Evolutionary conservation across 2,113 vertebrate genomes (phyloP).

Genomic region (Dissostichus mawsoni): DNA sequence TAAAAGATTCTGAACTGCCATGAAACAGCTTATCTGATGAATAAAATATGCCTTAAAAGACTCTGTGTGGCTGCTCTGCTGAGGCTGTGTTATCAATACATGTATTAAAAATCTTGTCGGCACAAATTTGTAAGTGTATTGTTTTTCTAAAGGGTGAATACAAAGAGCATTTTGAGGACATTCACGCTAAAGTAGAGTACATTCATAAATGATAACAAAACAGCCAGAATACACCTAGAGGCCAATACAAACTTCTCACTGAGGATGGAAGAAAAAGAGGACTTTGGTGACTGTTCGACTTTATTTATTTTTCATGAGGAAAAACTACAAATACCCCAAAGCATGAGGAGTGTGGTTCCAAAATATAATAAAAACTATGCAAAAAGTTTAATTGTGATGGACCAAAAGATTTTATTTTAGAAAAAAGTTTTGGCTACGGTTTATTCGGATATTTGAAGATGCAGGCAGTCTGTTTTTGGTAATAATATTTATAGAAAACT

Average conservation of each 20-base stretch:
- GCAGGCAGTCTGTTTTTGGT: neutral
- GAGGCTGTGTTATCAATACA: constrained; percentile 43
- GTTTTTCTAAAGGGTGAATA: constrained; percentile 53
- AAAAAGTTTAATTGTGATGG: neutral
- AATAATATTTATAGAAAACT: neutral
- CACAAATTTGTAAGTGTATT: constrained; percentile 53
- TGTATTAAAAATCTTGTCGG: constrained; percentile 54
- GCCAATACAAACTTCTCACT: constrained; percentile 46
- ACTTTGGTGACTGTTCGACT: constrained; percentile 12
- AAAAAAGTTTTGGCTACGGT: neutral
- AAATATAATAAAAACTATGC: neutral
- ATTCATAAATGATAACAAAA: constrained; percentile 65
- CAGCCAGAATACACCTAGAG: constrained; percentile 58
- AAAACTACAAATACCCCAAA: neutral
- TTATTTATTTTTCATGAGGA: neutral
- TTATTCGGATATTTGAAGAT: neutral
- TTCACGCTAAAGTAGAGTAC: constrained; percentile 41
- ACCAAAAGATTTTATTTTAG: neutral
- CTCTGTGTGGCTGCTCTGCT: constrained; percentile 22
- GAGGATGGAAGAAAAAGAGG: neutral
- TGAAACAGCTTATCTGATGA: constrained; percentile 54
- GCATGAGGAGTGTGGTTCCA: neutral
- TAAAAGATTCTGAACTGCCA: constrained; percentile 48
- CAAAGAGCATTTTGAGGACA: constrained; percentile 49
- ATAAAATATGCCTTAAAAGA: constrained; percentile 69